Evolutionary conservation across 2,113 vertebrate genomes (phyloP).

Genomic region (Rhinoderma darwinii): DNA sequence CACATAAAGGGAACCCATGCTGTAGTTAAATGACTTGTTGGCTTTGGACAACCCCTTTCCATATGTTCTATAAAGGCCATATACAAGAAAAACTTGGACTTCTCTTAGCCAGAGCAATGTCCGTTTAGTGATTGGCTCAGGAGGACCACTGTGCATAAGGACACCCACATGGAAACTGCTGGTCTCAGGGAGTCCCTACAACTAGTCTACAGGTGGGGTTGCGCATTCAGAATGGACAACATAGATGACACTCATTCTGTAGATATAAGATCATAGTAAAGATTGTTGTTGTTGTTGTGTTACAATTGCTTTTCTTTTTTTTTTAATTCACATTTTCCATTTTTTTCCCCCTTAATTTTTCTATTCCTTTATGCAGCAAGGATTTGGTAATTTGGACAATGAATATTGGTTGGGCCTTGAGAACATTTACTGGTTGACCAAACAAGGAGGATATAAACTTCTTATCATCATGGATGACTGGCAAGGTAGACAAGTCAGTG

Average conservation of each 20-base stretch:
- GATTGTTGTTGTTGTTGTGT: background rate
- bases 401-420: constrained; percentile 92
- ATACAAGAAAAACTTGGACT: too few relatives aligned
- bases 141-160: too few relatives aligned
- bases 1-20: too few relatives aligned
- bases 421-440: constrained; percentile 81
- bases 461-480: constrained; percentile 86
- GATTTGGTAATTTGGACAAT: constrained; percentile 86
- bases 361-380: constrained; percentile 71
- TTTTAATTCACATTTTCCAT: background rate
- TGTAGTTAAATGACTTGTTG: too few relatives aligned
- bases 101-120: too few relatives aligned
- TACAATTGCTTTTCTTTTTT: background rate
- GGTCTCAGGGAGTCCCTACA: background rate
- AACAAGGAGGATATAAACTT: constrained; percentile 79
- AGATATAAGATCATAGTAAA: too few relatives aligned
- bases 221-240: too few relatives aligned
- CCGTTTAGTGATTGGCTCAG: too few relatives aligned
- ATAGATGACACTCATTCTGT: too few relatives aligned
- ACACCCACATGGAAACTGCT: background rate
- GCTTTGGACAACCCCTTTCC: too few relatives aligned
- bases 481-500: constrained; percentile 80
- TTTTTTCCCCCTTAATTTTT: background rate
- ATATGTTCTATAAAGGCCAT: too few relatives aligned
- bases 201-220: too few relatives aligned